Base-by-base conservation (phyloP, 2,888 invertebrate species). In the Strigamia crassipes region DNA sequence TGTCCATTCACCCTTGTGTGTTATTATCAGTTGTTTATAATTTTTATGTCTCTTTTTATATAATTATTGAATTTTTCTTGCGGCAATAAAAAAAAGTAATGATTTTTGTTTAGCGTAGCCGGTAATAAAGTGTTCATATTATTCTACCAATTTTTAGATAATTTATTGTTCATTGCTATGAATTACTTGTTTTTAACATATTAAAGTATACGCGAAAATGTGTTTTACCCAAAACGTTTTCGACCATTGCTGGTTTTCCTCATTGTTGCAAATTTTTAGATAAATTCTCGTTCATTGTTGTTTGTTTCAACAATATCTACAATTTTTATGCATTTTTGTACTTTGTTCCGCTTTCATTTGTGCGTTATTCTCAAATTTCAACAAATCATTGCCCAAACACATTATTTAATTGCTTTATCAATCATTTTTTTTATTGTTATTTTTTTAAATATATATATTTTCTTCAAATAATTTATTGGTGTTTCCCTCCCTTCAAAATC, bases 401-500 rank as follows among this genome's bases (percentile, higher is more conserved):
- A 42, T 42, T 42, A 13, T 15, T 6, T 10, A 42, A 41, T 41
- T 41, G 10, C 41, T 41, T 41, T 10, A 41, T 41, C 41, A 41
- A 5, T 10, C 41, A 41, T 41, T 41, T 42, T 42, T 42, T 13
- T 42, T 13, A 13, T 42, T 15, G 13, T 42, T 42, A 42, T 34
- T 34, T 34, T 34, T 34, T 34, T 34, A 34, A 34, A 34, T 6
- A 42, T 42, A 42, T 13, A 42, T 42, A 10, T 13, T 42, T 6
- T 13, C 10, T 42, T 15, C 42, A 42, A n/a, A 51, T n/a, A 51
- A 51, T 51, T 51, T 51, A 51, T 51, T 51, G 51, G 51, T 66
- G 23, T 66, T 66, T 66, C 66, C 31, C 66, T 66, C 66, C 66
- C 66, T 66, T 6, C 15, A 66, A 66, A 66, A 66, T 66, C 66